A percentile compares a stretch with the other conserved stretches of the same genome.
phyloP scores from a whole-genome alignment of 1,140 invertebrate species.

The Drosophila melanogaster region DNA sequence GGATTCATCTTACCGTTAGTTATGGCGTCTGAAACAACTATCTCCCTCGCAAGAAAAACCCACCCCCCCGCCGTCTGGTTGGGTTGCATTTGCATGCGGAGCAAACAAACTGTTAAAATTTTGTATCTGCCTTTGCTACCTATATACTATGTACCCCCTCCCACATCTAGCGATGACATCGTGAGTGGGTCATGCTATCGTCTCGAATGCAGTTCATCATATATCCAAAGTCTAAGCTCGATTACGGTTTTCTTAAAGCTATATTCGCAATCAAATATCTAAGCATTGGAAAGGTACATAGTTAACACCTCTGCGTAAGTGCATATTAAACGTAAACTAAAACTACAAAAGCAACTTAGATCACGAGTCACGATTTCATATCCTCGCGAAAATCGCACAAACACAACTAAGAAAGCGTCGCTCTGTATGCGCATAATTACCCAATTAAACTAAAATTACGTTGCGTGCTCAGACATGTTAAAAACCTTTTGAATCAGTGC shows the following conservation, averaged over 20 bases:
- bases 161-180: neutral
- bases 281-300: no score
- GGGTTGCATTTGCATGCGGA: constrained; percentile 59
- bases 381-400: constrained; percentile 4
- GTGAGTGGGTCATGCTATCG: constrained; percentile 29
- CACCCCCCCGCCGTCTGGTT: constrained; percentile 18
- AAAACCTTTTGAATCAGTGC: constrained; percentile 71
- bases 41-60: constrained; percentile 6
- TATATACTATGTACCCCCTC: no score
- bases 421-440: constrained; percentile 83
- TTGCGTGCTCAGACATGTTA: constrained; percentile 84
- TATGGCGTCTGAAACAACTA: constrained; percentile 46
- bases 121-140: constrained; percentile 34
- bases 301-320: constrained; percentile 11
- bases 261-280: no score
- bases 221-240: neutral
- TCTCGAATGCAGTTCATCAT: neutral
- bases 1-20: constrained; percentile 72
- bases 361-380: constrained; percentile 34
- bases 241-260: no score
- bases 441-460: constrained; percentile 84
- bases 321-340: constrained; percentile 11
- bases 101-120: constrained; percentile 52
- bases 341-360: constrained; percentile 20
- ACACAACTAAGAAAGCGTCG: constrained; percentile 34